Percentiles rank a stretch among this genome's conserved stretches.
Evolutionary conservation across 2,113 vertebrate genomes (phyloP).

Genomic region (Danionella cerebrum): DNA sequence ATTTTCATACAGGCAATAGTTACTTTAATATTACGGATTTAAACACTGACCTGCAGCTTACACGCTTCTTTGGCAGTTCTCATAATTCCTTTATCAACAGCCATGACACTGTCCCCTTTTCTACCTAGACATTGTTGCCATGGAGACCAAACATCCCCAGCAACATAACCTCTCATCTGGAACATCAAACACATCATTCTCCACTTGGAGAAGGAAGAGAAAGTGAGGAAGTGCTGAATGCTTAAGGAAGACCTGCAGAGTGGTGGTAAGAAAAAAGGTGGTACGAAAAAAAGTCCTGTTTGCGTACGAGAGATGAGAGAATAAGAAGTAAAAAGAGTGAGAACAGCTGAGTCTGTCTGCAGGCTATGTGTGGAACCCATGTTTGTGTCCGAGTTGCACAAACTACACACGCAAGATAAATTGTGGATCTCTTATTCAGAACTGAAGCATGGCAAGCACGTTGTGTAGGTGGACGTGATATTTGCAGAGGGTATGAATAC

Average conservation of each 20-base stretch:
- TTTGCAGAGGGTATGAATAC: conserved; percentile 53
- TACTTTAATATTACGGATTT: not conserved
- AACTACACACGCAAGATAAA: not conserved
- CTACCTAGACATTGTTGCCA: conserved; percentile 22
- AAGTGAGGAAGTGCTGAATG: conserved; percentile 5
- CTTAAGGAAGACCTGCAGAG: conserved; percentile 3
- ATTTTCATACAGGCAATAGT: not conserved
- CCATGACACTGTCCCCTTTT: conserved; percentile 19
- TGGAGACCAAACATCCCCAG: conserved; percentile 33
- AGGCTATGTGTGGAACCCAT: not conserved
- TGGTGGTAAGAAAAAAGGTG: conserved; percentile 2
- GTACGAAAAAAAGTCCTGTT: conserved; percentile 5
- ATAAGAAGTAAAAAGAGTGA: not conserved
- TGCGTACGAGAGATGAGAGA: not conserved
- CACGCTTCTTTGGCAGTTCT: conserved; percentile 15
- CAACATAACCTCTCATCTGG: conserved; percentile 8
- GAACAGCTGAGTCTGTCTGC: not conserved
- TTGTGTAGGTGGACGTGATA: conserved; percentile 3
- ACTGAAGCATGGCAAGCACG: not conserved
- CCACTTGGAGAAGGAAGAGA: not conserved
- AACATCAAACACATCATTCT: conserved; percentile 26
- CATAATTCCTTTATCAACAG: conserved; percentile 28
- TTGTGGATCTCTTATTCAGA: conserved; percentile 4
- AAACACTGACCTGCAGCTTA: conserved; percentile 13
- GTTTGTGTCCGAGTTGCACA: not conserved